phyloP scores from a whole-genome alignment of 2,888 invertebrate species.

The Ennomos fuscantarius region DNA sequence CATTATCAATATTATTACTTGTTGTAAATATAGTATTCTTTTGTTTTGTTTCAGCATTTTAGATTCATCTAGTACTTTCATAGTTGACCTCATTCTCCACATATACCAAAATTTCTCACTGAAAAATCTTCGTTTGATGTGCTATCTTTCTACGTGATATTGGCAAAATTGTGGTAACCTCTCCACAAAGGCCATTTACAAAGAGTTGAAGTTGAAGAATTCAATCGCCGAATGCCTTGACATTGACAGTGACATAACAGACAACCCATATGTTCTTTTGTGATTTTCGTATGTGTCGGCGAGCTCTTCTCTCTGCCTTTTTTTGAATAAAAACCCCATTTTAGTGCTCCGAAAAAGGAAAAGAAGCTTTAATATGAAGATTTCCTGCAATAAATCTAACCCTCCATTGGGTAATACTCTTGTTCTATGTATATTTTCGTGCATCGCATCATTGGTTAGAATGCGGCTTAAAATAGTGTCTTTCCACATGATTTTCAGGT shows the following conservation, averaged over 20 bases:
- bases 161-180: too few species aligned
- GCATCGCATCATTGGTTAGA: slow-evolving; percentile 50
- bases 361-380: slow-evolving; percentile 60
- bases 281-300: slow-evolving; percentile 23
- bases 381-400: slow-evolving; percentile 75
- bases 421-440: slow-evolving; percentile 38
- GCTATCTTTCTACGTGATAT: too few species aligned
- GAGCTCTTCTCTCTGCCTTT: slow-evolving; percentile 21
- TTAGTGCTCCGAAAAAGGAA: slow-evolving; percentile 15
- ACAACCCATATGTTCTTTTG: slow-evolving; percentile 18
- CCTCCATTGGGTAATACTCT: slow-evolving; percentile 79
- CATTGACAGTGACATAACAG: slow-evolving; percentile 16
- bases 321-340: slow-evolving; percentile 33
- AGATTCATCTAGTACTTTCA: too few species aligned
- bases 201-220: too few species aligned
- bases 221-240: too few species aligned
- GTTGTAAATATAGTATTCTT: too few species aligned
- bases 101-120: too few species aligned
- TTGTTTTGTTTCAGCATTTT: too few species aligned
- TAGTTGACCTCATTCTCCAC: too few species aligned
- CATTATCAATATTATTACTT: too few species aligned
- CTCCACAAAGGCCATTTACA: too few species aligned
- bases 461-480: slow-evolving; percentile 54
- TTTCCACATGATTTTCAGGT: slow-evolving; percentile 79
- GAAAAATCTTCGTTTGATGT: too few species aligned